Conservation (phyloP, 2,797 vertebrate species). For the Scarus forsteni region DNA sequence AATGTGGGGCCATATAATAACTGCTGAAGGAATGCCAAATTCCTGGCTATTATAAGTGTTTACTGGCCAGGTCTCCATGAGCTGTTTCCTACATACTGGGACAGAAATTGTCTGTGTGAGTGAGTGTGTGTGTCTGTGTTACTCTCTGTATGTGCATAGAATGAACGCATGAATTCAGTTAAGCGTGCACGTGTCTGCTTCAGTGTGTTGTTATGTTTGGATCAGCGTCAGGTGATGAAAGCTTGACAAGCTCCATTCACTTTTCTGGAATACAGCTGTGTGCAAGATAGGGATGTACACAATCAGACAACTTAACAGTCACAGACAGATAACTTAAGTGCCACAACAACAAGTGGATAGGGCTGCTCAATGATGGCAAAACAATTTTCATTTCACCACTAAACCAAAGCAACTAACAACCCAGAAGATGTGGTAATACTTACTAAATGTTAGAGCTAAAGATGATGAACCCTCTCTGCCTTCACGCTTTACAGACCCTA, state of each 20-base stretch:
- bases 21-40: conserved; percentile 67
- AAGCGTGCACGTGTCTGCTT: conserved; percentile 5
- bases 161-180: conserved; percentile 21
- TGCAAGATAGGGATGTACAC: not conserved
- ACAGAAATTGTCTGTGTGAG: conserved; percentile 37
- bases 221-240: conserved; percentile 66
- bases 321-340: no score
- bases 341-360: no score
- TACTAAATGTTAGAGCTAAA: no score
- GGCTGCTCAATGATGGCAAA: no score
- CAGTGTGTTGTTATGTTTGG: conserved; percentile 30
- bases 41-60: conserved; percentile 75
- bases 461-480: no score
- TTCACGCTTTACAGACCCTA: no score
- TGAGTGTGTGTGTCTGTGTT: conserved; percentile 13
- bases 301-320: no score
- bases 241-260: conserved; percentile 72
- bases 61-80: conserved; percentile 65
- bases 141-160: conserved; percentile 6
- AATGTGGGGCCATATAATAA: conserved; percentile 64
- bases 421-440: no score
- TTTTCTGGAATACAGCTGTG: conserved; percentile 27
- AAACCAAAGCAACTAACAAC: no score
- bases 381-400: no score
- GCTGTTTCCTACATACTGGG: conserved; percentile 69